Evolutionary conservation across 2,888 invertebrate species (phyloP).

Genomic region (Hyposoter didymator): DNA sequence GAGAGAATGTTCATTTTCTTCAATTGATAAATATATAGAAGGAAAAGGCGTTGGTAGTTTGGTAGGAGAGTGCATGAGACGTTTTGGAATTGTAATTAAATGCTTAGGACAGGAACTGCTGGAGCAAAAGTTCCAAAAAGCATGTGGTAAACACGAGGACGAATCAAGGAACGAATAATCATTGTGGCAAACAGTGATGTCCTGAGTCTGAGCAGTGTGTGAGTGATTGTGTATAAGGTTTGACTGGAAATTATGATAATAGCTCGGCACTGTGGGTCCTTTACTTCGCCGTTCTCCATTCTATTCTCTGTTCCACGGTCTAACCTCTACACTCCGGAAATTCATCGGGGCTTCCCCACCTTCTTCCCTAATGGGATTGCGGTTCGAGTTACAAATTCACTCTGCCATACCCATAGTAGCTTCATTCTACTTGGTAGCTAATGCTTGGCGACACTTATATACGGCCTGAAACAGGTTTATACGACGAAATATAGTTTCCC

Average conservation of each 20-base stretch:
- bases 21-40: not conserved
- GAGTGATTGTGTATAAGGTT: constrained; percentile 74
- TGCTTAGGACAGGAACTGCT: not conserved
- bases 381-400: constrained; percentile 76
- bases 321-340: constrained; percentile 62
- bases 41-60: not conserved
- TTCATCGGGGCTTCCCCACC: constrained; percentile 62
- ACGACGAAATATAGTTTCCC: constrained; percentile 35
- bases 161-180: constrained; percentile 34
- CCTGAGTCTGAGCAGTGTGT: constrained; percentile 26
- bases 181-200: constrained; percentile 73
- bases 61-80: not conserved
- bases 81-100: constrained; percentile 7
- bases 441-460: constrained; percentile 54
- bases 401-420: constrained; percentile 73
- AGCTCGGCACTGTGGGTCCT: constrained; percentile 60
- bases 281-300: constrained; percentile 52
- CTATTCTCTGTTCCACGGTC: constrained; percentile 46
- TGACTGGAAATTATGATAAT: constrained; percentile 79
- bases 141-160: constrained; percentile 14
- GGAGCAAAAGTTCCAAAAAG: constrained; percentile 4
- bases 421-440: constrained; percentile 52
- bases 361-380: constrained; percentile 68
- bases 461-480: constrained; percentile 49
- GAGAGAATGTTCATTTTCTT: not conserved